Base-by-base conservation (phyloP, 2,888 invertebrate species). In the Dryadula phaetusa region DNA sequence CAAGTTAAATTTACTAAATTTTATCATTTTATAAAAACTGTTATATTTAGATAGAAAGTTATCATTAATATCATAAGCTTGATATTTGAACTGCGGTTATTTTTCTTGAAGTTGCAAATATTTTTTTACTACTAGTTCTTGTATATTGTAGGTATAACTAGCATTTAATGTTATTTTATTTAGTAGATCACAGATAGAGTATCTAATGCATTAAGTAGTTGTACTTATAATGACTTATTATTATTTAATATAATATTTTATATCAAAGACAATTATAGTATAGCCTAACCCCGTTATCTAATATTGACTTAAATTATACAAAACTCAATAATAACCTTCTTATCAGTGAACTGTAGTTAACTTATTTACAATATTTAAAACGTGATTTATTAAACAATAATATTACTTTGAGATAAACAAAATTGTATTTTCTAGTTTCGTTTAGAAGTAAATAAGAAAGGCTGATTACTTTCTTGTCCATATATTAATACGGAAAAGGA, bases 291-390 rank as follows among this genome's bases (percentile, higher is more conserved):
- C 25, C 16, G 25, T 49, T 49, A 49, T 49, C 28, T 49, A 6
- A n/a, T 7, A 25, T 49, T 25, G 25, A 49, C 14, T 46, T 46
- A 20, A 46, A 25, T 49, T 22, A 49, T 25, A 22, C 14, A 49
- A 49, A 25, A 22, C 22, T 4, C 14, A 25, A 6, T 49, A 14
- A 49, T 28, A n/a, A 25, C n/a, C 22, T n/a, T 25, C n/a, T 49
- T 49, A 49, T 49, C 49, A 49, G n/a, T 28, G 49, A 49, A 25
- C 49, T 28, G n/a, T 25, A n/a, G 28, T 49, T 49, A 7, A n/a
- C 14, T 5, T 49, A 6, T 7, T 49, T 49, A 49, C 7, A 49
- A 49, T 28, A 49, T 25, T 49, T 28, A 28, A 22, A 49, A 25
- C n/a, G n/a, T n/a, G 22, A n/a, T 49, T 25, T 49, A 25, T 25